phyloP scores from a whole-genome alignment of 2,113 vertebrate species.

The Stigmatopora nigra region DNA sequence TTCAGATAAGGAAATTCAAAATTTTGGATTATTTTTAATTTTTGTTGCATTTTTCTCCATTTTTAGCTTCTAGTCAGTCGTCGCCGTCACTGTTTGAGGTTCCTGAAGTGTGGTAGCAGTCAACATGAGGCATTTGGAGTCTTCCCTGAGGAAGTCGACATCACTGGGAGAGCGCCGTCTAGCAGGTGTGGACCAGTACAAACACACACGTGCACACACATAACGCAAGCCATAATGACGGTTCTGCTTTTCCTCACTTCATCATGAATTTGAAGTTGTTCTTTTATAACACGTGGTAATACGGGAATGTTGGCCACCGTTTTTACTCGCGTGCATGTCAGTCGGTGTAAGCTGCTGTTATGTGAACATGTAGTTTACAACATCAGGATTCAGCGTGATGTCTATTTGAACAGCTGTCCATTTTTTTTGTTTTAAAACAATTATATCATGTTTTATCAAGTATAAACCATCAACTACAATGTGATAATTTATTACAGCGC shows the following conservation, averaged over 20 bases:
- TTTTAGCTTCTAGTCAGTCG: slow-evolving; percentile 37
- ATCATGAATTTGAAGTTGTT: slow-evolving; percentile 13
- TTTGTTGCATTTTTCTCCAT: neutral
- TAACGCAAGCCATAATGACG: slow-evolving; percentile 52
- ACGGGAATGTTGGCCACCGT: slow-evolving; percentile 36
- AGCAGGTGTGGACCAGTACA: slow-evolving; percentile 36
- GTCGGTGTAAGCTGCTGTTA: slow-evolving; percentile 10
- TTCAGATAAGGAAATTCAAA: neutral
- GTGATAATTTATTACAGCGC: slow-evolving; percentile 48
- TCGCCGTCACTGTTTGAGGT: slow-evolving; percentile 66
- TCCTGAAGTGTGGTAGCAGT: slow-evolving; percentile 70
- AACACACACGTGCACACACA: no score
- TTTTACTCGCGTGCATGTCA: slow-evolving; percentile 31
- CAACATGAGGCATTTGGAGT: slow-evolving; percentile 25
- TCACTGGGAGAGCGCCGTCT: slow-evolving; percentile 6
- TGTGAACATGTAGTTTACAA: slow-evolving; percentile 40
- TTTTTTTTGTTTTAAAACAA: slow-evolving; percentile 15
- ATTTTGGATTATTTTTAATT: neutral
- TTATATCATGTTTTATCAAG: slow-evolving; percentile 45
- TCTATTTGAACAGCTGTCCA: slow-evolving; percentile 1
- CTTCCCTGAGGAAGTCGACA: slow-evolving; percentile 9
- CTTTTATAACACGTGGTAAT: slow-evolving; percentile 28
- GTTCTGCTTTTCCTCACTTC: slow-evolving; percentile 18
- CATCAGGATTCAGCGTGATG: slow-evolving; percentile 30
- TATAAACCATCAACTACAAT: slow-evolving; percentile 39